Evolutionary conservation across 2,113 vertebrate genomes (phyloP).

Genomic region (Dunckerocampus dactyliophorus): DNA sequence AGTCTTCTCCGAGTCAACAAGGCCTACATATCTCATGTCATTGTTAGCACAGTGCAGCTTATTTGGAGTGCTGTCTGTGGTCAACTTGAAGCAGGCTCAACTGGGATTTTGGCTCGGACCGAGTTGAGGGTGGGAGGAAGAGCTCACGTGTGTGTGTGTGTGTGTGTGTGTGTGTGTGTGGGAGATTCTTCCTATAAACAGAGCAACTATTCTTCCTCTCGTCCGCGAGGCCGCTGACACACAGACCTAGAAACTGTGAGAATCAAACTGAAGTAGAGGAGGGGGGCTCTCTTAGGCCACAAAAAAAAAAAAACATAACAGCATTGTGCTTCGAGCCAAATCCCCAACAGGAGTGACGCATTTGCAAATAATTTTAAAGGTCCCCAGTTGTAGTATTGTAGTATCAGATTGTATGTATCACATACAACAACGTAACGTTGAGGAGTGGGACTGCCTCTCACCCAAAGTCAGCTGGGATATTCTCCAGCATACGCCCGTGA

Average conservation of each 20-base stretch:
- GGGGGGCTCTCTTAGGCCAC: slow-evolving; percentile 27
- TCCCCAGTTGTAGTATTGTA: neutral
- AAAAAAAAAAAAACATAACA: slow-evolving; percentile 55
- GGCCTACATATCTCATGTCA: slow-evolving; percentile 15
- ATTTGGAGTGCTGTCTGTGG: neutral
- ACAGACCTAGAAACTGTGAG: slow-evolving; percentile 66
- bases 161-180: slow-evolving; percentile 3
- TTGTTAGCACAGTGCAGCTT: slow-evolving; percentile 5
- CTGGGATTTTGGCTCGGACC: slow-evolving; percentile 11
- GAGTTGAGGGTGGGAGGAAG: slow-evolving; percentile 12
- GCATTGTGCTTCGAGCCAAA: slow-evolving; percentile 56
- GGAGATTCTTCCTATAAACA: slow-evolving; percentile 44
- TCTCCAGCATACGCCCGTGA: too few species aligned
- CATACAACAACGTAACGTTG: too few species aligned
- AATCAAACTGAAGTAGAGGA: slow-evolving; percentile 28
- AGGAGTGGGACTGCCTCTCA: too few species aligned
- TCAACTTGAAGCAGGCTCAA: slow-evolving; percentile 38
- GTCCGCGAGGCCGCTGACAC: slow-evolving; percentile 58
- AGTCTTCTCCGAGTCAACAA: slow-evolving; percentile 16
- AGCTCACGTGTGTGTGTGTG: slow-evolving; percentile 1
- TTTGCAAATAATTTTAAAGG: slow-evolving; percentile 32
- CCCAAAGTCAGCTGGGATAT: too few species aligned
- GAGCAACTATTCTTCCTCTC: slow-evolving; percentile 50
- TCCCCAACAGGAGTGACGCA: slow-evolving; percentile 62
- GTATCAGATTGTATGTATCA: too few species aligned